Percentiles rank a stretch among this genome's conserved stretches.
Evolutionary conservation across 2,797 vertebrate species (phyloP).

Genomic region (Acanthis flammea): DNA sequence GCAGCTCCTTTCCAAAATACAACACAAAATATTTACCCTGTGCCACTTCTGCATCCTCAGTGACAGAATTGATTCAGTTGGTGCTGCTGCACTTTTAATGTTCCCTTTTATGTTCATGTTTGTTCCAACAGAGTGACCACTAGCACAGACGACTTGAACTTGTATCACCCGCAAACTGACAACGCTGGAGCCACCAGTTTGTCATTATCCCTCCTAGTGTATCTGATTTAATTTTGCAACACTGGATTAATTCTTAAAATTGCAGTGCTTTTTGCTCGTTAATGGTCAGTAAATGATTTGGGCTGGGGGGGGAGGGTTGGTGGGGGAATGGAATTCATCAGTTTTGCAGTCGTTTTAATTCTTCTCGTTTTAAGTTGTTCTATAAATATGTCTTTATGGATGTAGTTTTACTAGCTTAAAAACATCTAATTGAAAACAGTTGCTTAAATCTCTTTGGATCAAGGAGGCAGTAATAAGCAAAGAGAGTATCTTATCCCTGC

Average conservation of each 20-base stretch:
- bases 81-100: conserved; percentile 52
- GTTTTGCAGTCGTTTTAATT: conserved; percentile 69
- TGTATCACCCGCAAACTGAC: conserved; percentile 66
- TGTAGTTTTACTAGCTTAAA: conserved; percentile 78
- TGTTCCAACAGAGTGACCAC: conserved; percentile 64
- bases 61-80: conserved; percentile 19
- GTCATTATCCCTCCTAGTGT: conserved; percentile 64
- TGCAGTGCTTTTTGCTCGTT: conserved; percentile 59
- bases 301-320: neutral
- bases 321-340: conserved; percentile 61
- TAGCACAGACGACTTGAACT: conserved; percentile 72
- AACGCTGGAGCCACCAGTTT: conserved; percentile 60
- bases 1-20: conserved; percentile 27
- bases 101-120: conserved; percentile 71
- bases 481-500: conserved; percentile 77
- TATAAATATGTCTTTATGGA: conserved; percentile 78
- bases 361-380: conserved; percentile 76
- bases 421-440: conserved; percentile 83
- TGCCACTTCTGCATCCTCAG: conserved; percentile 17
- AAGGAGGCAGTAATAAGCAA: conserved; percentile 75
- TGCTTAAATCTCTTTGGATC: conserved; percentile 80
- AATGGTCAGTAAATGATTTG: conserved; percentile 64
- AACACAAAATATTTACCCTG: neutral
- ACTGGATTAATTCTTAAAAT: conserved; percentile 73
- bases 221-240: conserved; percentile 72